phyloP scores from a whole-genome alignment of 2,797 vertebrate species.

The Sebastes steindachneri region DNA sequence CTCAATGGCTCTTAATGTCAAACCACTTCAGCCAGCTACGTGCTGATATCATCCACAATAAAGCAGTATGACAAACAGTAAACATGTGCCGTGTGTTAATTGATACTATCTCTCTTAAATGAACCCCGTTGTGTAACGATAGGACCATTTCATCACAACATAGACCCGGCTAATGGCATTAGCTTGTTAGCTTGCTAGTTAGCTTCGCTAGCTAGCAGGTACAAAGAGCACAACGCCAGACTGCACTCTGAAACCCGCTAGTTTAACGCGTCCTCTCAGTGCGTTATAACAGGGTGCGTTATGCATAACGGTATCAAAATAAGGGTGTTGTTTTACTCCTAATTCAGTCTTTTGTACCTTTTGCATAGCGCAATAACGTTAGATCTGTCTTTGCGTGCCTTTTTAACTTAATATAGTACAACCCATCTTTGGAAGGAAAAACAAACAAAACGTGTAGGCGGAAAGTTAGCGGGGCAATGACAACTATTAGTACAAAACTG shows the following conservation, averaged over 20 bases:
- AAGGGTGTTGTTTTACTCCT: neutral
- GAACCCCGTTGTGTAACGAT: neutral
- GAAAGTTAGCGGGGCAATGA: neutral
- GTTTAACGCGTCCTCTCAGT: neutral
- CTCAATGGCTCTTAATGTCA: neutral
- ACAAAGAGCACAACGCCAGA: neutral
- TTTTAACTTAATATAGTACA: too few relatives aligned
- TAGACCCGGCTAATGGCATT: neutral
- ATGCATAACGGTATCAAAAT: too few relatives aligned
- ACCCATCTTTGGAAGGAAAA: too few relatives aligned
- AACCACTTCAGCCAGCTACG: neutral
- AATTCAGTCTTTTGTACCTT: neutral
- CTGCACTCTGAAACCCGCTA: neutral
- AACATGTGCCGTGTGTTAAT: neutral
- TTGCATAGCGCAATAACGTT: neutral
- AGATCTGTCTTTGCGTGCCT: neutral
- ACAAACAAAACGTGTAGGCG: neutral
- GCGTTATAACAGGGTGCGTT: neutral
- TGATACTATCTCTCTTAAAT: too few relatives aligned
- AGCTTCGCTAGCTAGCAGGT: neutral
- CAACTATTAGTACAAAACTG: neutral
- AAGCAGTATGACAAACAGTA: neutral
- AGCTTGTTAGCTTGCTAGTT: neutral
- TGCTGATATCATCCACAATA: neutral
- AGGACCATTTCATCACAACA: neutral